Conservation (phyloP, 2,797 vertebrate species). For the Spinus olivaceus region DNA sequence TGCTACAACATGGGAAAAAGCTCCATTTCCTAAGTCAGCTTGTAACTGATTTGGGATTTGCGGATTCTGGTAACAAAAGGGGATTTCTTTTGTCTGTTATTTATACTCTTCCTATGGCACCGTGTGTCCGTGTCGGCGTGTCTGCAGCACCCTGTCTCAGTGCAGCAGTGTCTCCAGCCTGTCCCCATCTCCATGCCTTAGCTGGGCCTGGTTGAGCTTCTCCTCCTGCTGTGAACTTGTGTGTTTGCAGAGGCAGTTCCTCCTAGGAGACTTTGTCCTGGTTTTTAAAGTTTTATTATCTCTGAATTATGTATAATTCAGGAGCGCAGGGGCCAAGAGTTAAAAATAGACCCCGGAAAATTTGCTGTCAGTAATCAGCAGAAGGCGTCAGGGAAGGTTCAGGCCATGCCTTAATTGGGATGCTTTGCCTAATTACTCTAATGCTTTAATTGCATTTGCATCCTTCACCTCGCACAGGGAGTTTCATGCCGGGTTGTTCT, state of each 20-base stretch:
- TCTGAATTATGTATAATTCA: background rate
- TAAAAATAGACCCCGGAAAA: conserved; percentile 23
- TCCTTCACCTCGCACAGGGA: background rate
- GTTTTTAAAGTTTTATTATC: conserved; percentile 24
- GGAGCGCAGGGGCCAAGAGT: background rate
- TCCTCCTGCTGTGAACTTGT: background rate
- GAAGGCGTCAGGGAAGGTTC: background rate
- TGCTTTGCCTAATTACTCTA: conserved; percentile 10
- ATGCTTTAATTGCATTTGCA: conserved; percentile 37
- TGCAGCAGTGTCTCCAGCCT: background rate
- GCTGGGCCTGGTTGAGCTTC: background rate
- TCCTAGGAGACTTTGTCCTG: conserved; percentile 4
- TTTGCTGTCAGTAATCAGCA: background rate
- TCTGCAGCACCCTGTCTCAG: background rate
- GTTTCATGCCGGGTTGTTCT: background rate
- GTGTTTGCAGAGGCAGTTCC: background rate
- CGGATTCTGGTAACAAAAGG: conserved; percentile 69
- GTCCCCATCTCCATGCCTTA: background rate
- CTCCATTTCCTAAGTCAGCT: conserved; percentile 70
- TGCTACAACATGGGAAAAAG: conserved; percentile 70
- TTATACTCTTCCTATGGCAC: conserved; percentile 64
- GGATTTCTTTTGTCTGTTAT: conserved; percentile 62
- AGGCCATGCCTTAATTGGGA: background rate
- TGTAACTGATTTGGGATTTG: conserved; percentile 60
- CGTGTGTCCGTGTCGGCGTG: background rate